Conservation (phyloP, 37 sponge, comb jelly and placozoan species). For the Ephydatia muelleri region DNA sequence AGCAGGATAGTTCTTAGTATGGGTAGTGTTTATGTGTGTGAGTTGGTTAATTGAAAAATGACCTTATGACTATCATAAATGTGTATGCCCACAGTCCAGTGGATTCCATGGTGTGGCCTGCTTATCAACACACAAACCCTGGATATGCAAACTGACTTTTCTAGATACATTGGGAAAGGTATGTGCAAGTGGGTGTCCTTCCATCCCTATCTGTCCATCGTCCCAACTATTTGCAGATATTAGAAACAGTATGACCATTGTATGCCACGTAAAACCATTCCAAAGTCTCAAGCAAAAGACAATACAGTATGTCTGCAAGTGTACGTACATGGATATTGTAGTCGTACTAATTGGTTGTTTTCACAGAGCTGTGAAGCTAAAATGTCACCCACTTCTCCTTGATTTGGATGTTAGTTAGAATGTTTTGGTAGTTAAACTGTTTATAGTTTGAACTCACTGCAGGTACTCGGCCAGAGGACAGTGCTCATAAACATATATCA, state of each 20-base stretch:
- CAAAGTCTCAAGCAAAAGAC: constrained; percentile 13
- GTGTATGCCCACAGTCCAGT: constrained; percentile 14
- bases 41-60: no score
- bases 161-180: constrained; percentile 31
- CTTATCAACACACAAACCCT: constrained; percentile 53
- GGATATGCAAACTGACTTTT: constrained; percentile 52
- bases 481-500: constrained; percentile 47
- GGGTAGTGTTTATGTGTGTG: no score
- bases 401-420: constrained; percentile 28
- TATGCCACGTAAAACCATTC: constrained; percentile 27
- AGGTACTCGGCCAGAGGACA: constrained; percentile 33
- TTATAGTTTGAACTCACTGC: neutral
- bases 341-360: neutral
- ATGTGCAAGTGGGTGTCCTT: neutral
- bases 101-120: constrained; percentile 77
- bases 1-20: no score
- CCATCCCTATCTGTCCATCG: neutral
- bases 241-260: constrained; percentile 50
- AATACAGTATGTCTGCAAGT: neutral
- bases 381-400: constrained; percentile 52
- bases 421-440: neutral
- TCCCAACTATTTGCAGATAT: constrained; percentile 27
- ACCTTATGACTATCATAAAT: neutral
- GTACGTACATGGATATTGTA: neutral
- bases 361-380: constrained; percentile 31